Conservation (phyloP, 2,888 invertebrate genomes). For the Notodonta ziczac region DNA sequence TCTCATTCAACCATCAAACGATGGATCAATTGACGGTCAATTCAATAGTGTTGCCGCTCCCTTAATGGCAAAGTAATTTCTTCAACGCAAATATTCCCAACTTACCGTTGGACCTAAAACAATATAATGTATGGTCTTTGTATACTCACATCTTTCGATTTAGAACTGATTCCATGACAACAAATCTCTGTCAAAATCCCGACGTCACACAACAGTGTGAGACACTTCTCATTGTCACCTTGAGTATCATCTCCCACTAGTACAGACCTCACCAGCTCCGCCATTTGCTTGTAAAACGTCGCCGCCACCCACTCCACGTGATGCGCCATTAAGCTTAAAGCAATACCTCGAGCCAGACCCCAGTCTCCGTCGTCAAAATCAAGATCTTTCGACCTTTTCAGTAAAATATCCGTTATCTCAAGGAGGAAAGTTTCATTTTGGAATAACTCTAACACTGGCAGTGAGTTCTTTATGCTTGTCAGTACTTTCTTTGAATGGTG, state of each 20-base stretch:
- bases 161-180: constrained; percentile 84
- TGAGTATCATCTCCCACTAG: constrained; percentile 80
- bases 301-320: constrained; percentile 79
- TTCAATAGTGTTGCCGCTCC: too few relatives aligned
- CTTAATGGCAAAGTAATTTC: too few relatives aligned
- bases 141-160: constrained; percentile 55
- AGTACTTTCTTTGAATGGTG: constrained; percentile 65
- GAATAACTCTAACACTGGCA: constrained; percentile 85
- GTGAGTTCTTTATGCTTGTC: constrained; percentile 76
- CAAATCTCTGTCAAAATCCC: constrained; percentile 86
- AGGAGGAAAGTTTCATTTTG: constrained; percentile 81
- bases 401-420: constrained; percentile 67
- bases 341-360: constrained; percentile 67
- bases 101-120: too few relatives aligned
- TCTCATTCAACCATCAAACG: too few relatives aligned
- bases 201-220: constrained; percentile 83
- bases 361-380: constrained; percentile 64
- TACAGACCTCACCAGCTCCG: constrained; percentile 78
- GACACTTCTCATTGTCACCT: constrained; percentile 73
- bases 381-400: constrained; percentile 61
- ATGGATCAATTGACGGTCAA: too few relatives aligned
- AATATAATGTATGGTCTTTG: neutral
- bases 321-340: constrained; percentile 84
- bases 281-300: constrained; percentile 82
- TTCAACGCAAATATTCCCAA: too few relatives aligned